A percentile compares a stretch with the other conserved stretches of the same genome.
phyloP scores from a whole-genome alignment of 1,140 invertebrate genomes.

The Ips nitidus region DNA sequence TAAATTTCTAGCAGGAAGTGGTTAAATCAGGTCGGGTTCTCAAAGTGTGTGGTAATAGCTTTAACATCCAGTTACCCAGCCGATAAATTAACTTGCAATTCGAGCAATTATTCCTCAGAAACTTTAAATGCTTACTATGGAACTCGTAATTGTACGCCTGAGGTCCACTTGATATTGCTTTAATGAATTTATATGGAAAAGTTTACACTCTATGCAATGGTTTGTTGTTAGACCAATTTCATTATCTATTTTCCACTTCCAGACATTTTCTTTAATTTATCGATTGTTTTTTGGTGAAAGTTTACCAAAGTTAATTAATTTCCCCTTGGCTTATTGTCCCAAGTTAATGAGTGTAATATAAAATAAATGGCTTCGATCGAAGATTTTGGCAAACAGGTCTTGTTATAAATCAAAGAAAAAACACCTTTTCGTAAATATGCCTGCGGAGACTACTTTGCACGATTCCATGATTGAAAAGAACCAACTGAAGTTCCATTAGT shows the following conservation, averaged over 20 bases:
- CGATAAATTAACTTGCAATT: slow-evolving; percentile 4
- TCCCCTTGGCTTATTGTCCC: too few species aligned
- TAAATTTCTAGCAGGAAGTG: background rate
- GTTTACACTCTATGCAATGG: background rate
- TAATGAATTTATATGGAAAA: background rate
- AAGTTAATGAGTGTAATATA: too few species aligned
- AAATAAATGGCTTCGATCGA: too few species aligned
- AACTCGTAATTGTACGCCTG: background rate
- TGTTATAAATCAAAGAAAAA: too few species aligned
- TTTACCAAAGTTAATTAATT: too few species aligned
- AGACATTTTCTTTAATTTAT: too few species aligned
- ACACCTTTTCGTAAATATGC: too few species aligned
- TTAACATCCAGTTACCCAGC: background rate
- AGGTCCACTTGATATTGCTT: background rate
- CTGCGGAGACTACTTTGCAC: too few species aligned
- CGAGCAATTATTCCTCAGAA: background rate
- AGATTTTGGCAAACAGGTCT: too few species aligned
- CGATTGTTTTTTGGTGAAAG: too few species aligned
- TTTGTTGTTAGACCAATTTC: too few species aligned
- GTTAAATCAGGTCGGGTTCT: background rate
- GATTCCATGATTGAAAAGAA: background rate
- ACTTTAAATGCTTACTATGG: slow-evolving; percentile 2
- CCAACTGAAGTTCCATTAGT: background rate
- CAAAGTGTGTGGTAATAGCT: background rate
- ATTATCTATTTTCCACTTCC: too few species aligned